Evolutionary conservation across 2,888 invertebrate genomes (phyloP).

Genomic region (Meta bourneti): DNA sequence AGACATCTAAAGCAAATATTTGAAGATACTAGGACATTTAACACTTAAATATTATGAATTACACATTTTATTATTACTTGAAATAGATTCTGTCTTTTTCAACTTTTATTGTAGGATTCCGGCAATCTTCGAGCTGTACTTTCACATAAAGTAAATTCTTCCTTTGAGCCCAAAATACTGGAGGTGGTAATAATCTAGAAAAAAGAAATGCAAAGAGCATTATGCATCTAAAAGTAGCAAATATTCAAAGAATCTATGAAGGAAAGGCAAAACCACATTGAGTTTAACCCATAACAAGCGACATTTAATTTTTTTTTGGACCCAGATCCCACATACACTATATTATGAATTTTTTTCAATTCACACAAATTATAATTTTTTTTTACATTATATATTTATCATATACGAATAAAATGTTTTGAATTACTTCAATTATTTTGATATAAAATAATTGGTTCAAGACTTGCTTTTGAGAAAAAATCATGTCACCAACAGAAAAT

Average conservation of each 20-base stretch:
- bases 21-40: too few relatives aligned
- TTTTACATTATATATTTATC: too few relatives aligned
- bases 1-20: too few relatives aligned
- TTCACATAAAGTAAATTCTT: conserved; percentile 91
- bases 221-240: neutral
- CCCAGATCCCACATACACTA: neutral
- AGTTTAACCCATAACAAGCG: too few relatives aligned
- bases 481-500: too few relatives aligned
- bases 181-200: conserved; percentile 75
- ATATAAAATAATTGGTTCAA: too few relatives aligned
- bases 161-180: conserved; percentile 95
- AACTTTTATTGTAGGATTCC: conserved; percentile 89
- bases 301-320: neutral
- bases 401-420: too few relatives aligned
- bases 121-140: conserved; percentile 93
- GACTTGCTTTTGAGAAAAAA: too few relatives aligned
- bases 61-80: conserved; percentile 81
- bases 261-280: neutral
- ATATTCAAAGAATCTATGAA: neutral
- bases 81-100: conserved; percentile 86
- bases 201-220: conserved; percentile 5
- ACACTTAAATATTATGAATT: too few relatives aligned
- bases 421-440: too few relatives aligned
- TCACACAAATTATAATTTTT: too few relatives aligned
- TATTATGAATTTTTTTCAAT: too few relatives aligned